Conservation (phyloP, 2,797 vertebrate genomes). For the Novumbra hubbsi region DNA sequence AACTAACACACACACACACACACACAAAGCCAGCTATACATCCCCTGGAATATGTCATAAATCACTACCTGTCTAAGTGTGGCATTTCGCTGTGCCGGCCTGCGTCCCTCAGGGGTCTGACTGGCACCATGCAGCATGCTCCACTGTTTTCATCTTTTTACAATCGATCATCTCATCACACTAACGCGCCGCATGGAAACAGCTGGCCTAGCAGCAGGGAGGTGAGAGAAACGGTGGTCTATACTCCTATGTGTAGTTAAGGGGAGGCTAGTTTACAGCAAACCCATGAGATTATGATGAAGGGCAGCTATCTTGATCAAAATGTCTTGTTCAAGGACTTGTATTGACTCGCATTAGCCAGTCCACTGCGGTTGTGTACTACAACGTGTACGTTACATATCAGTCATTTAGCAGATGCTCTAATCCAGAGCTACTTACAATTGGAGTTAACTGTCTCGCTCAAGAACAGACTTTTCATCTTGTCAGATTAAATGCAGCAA, state of each 20-base stretch:
- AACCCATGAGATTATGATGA: not conserved
- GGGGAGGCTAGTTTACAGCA: not conserved
- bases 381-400: no score
- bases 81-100: slow-evolving; percentile 2
- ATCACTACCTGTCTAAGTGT: slow-evolving; percentile 7
- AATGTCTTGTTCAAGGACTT: slow-evolving; percentile 1
- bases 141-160: not conserved
- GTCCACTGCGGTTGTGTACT: not conserved
- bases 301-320: not conserved
- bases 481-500: no score
- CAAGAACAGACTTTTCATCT: no score
- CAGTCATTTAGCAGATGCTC: no score
- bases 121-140: slow-evolving; percentile 3
- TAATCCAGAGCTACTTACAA: no score
- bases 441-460: no score
- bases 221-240: not conserved
- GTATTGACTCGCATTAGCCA: not conserved
- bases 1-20: not conserved
- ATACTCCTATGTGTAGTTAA: not conserved
- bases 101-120: not conserved
- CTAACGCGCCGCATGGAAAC: not conserved
- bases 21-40: not conserved
- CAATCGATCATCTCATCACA: slow-evolving; percentile 11
- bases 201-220: slow-evolving; percentile 9
- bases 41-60: not conserved